Evolutionary conservation across 2,113 vertebrate species (phyloP).

Genomic region (Cochlearius cochlearius): DNA sequence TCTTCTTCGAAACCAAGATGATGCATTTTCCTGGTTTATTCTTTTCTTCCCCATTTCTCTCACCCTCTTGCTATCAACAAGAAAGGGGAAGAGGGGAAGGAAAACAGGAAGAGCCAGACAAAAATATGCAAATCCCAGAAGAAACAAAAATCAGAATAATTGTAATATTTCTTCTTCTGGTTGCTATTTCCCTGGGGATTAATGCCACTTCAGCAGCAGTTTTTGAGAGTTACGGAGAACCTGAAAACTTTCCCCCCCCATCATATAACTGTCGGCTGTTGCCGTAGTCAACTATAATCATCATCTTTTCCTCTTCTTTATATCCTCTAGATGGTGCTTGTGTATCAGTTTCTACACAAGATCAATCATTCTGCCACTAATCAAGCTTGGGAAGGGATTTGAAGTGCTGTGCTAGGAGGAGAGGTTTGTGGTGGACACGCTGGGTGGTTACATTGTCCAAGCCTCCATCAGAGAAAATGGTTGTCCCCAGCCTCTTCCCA

Average conservation of each 20-base stretch:
- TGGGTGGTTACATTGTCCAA: background rate
- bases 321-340: slow-evolving; percentile 62
- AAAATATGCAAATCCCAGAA: background rate
- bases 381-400: background rate
- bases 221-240: background rate
- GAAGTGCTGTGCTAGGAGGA: background rate
- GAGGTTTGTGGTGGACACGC: background rate
- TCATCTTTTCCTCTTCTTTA: background rate
- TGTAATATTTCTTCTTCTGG: background rate
- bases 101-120: background rate
- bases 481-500: background rate
- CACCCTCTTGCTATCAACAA: background rate
- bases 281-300: background rate
- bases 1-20: background rate
- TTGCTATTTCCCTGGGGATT: background rate
- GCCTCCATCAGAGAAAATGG: background rate
- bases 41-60: background rate
- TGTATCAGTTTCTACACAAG: background rate
- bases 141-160: background rate
- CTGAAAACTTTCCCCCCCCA: background rate
- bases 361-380: background rate
- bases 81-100: background rate
- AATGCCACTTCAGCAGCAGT: background rate
- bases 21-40: background rate
- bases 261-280: background rate